Evolutionary conservation across 2,113 vertebrate genomes (phyloP), one percentile per base, ranked within the genome.

Genomic region (Neodontobutis hainanensis): DNA sequence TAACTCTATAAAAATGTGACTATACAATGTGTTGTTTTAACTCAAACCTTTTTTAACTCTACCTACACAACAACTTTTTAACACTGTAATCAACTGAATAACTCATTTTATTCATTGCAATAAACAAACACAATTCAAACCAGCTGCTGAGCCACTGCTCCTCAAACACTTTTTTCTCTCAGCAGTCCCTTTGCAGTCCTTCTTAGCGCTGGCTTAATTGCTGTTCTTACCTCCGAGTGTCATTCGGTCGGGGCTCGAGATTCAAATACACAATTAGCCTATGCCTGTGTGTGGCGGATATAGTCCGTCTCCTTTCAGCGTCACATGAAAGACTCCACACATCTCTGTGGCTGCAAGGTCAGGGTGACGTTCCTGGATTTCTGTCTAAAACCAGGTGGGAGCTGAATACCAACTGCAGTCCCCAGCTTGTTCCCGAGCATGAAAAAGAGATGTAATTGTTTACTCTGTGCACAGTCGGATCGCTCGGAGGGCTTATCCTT

Each of bases 261-360:
- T 85, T 82, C 73, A 81, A 82, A 84, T 84, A 73, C 61, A 66
- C 82, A 87, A 86, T 89, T 86, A 88, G 72, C 83, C 77, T 73
- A 10, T 55, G 81, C 78, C 81, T 43, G 56, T 61, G 46, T 57
- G 76, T 36, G 7, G 62, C 35, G 52, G 73, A 70, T 81, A 57
- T 42, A 56, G 66, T 35, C 11, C 12, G 63, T 71, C 59, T 35
- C 6, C 4, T 55, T 49, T 65, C 78, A 35, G 11, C 4, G 27
- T 51, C 59, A 77, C 77, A 68, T 71, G 72, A 86, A 85, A 76
- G 72, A 48, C 40, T 60, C 57, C 47, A 35, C 63, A 6, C 49
- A 78, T 55, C 73, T 75, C 63, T 64, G 60, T 64, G 32, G 58
- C 70, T 61, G 75, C 77, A 77, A 85, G 81, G 83, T 83, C 77